These are phyloP conservation scores for Dasypolia templi DNA, from an alignment of 2,888 invertebrate genomes.

Conservation along the genomic window DNA sequence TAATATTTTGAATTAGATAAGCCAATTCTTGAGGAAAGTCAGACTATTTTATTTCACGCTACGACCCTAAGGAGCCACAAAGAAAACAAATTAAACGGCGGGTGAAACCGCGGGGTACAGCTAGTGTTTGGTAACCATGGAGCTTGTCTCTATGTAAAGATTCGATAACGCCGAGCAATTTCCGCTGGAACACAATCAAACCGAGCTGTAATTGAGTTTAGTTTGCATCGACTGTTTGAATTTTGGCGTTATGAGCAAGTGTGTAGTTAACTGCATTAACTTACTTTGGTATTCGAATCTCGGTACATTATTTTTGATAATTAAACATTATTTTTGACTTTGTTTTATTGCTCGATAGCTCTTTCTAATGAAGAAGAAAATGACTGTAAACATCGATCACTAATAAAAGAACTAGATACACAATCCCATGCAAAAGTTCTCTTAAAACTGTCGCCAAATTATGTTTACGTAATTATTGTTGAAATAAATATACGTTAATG, in stretches of 20 bases:
- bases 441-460: too few species aligned
- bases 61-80: too few species aligned
- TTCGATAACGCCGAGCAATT: slow-evolving; percentile 54
- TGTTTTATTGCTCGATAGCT: slow-evolving; percentile 7
- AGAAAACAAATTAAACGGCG: too few species aligned
- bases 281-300: slow-evolving; percentile 36
- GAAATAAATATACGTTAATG: too few species aligned
- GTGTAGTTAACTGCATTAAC: slow-evolving; percentile 21
- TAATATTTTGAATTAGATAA: too few species aligned
- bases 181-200: slow-evolving; percentile 54
- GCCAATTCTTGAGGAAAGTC: too few species aligned
- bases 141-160: slow-evolving; percentile 35
- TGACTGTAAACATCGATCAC: background rate
- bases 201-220: slow-evolving; percentile 51
- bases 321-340: background rate
- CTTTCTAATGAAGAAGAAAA: slow-evolving; percentile 6
- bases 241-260: slow-evolving; percentile 32
- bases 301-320: slow-evolving; percentile 2
- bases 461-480: too few species aligned
- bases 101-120: too few species aligned
- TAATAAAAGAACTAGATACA: too few species aligned
- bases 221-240: slow-evolving; percentile 48
- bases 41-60: too few species aligned
- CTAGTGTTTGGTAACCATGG: slow-evolving; percentile 26
- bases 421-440: too few species aligned